These are phyloP conservation scores for Troides oblongomaculatus DNA, from an alignment of 2,888 invertebrate species.

Conservation along the genomic window DNA sequence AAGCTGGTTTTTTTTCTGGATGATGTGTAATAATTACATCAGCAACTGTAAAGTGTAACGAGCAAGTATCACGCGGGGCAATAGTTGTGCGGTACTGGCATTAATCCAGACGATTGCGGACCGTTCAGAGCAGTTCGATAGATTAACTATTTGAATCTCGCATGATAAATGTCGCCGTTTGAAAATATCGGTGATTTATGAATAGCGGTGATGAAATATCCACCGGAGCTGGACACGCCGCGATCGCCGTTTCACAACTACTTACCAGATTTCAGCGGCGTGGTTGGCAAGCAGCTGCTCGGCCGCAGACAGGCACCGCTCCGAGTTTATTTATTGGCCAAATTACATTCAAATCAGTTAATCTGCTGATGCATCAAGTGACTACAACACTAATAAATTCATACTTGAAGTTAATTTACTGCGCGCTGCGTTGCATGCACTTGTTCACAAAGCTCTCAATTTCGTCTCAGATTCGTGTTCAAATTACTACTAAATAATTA, in stretches of 20 bases:
- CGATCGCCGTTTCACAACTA: slow-evolving; percentile 19
- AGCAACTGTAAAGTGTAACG: too few relatives aligned
- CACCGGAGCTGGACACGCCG: not conserved
- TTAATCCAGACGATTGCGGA: not conserved
- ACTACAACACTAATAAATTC: slow-evolving; percentile 28
- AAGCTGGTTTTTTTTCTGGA: too few relatives aligned
- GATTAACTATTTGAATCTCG: slow-evolving; percentile 9
- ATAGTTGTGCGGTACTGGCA: slow-evolving; percentile 5
- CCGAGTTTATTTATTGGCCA: slow-evolving; percentile 22
- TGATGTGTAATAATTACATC: too few relatives aligned
- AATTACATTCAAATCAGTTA: slow-evolving; percentile 30
- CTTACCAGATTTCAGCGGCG: slow-evolving; percentile 13
- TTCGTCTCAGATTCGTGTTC: too few relatives aligned
- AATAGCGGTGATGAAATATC: slow-evolving; percentile 16
- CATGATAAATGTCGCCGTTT: slow-evolving; percentile 18
- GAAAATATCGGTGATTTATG: slow-evolving; percentile 19
- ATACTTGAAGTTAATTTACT: slow-evolving; percentile 26
- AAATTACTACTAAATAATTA: too few relatives aligned
- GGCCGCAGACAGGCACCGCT: slow-evolving; percentile 3
- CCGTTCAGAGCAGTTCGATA: slow-evolving; percentile 12
- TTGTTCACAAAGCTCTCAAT: not conserved
- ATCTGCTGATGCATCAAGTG: slow-evolving; percentile 28
- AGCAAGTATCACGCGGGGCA: too few relatives aligned
- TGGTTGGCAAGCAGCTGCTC: slow-evolving; percentile 12
- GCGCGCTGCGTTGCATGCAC: not conserved